phyloP scores from a whole-genome alignment of 2,113 vertebrate genomes.

The Equus przewalskii region DNA sequence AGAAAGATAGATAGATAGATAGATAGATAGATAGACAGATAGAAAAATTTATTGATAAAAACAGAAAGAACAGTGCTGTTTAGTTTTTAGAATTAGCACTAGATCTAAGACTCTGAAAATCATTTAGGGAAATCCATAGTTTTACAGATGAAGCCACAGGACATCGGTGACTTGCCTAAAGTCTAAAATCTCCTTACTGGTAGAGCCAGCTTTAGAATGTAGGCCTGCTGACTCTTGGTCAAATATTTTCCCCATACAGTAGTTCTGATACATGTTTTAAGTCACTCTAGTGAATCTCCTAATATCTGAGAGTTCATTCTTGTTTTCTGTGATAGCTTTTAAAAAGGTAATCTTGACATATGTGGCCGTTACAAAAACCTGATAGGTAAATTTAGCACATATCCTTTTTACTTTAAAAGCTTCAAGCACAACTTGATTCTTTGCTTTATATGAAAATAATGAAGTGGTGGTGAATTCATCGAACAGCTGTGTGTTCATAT shows the following conservation, averaged over 20 bases:
- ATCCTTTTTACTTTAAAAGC: neutral
- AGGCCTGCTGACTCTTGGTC: neutral
- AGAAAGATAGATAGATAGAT: neutral
- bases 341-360: neutral
- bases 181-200: neutral
- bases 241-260: neutral
- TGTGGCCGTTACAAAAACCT: neutral
- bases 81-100: neutral
- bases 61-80: neutral
- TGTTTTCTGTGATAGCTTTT: neutral
- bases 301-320: neutral
- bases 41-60: neutral
- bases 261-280: neutral
- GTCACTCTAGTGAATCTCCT: neutral
- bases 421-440: conserved; percentile 5
- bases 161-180: neutral
- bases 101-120: neutral
- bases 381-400: neutral
- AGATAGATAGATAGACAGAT: neutral
- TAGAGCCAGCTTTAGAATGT: neutral
- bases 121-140: neutral
- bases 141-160: neutral
- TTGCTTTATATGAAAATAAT: conserved; percentile 60
- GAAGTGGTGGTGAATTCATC: neutral
- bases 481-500: conserved; percentile 67